These are phyloP conservation scores for Cardiocondyla obscurior DNA, from an alignment of 1,140 invertebrate genomes.

Conservation along the genomic window DNA sequence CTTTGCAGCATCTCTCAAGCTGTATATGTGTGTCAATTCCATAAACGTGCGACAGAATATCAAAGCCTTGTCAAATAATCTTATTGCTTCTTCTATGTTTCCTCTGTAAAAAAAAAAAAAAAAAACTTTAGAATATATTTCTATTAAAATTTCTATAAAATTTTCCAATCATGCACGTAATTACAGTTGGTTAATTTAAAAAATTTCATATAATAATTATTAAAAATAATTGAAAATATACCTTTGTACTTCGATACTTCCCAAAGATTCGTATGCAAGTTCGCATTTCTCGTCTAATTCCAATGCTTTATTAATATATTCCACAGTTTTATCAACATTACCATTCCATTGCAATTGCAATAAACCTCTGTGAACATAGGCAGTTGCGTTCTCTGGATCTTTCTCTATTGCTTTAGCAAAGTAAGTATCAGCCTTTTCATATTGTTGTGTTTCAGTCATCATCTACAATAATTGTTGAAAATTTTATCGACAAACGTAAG, in stretches of 20 bases:
- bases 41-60: slow-evolving; percentile 91
- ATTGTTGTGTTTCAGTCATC: slow-evolving; percentile 88
- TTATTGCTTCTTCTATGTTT: slow-evolving; percentile 92
- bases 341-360: slow-evolving; percentile 92
- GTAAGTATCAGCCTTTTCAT: slow-evolving; percentile 91
- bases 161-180: not conserved
- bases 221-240: slow-evolving; percentile 78
- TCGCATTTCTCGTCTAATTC: slow-evolving; percentile 95
- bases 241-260: slow-evolving; percentile 97
- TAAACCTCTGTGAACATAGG: slow-evolving; percentile 94
- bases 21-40: slow-evolving; percentile 95
- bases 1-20: slow-evolving; percentile 92
- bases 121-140: not conserved
- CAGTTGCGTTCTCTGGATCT: slow-evolving; percentile 93
- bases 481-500: not conserved
- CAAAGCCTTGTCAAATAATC: slow-evolving; percentile 95
- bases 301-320: slow-evolving; percentile 92
- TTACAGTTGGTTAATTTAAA: not conserved
- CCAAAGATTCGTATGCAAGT: slow-evolving; percentile 97
- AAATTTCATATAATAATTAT: not conserved
- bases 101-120: slow-evolving; percentile 85
- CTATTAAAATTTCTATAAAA: not conserved
- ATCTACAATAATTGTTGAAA: slow-evolving; percentile 34
- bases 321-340: slow-evolving; percentile 90
- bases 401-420: slow-evolving; percentile 92